A percentile compares a stretch with the other conserved stretches of the same genome.
phyloP scores from a whole-genome alignment of 2,888 invertebrate genomes.

The Drosophila mulleri region DNA sequence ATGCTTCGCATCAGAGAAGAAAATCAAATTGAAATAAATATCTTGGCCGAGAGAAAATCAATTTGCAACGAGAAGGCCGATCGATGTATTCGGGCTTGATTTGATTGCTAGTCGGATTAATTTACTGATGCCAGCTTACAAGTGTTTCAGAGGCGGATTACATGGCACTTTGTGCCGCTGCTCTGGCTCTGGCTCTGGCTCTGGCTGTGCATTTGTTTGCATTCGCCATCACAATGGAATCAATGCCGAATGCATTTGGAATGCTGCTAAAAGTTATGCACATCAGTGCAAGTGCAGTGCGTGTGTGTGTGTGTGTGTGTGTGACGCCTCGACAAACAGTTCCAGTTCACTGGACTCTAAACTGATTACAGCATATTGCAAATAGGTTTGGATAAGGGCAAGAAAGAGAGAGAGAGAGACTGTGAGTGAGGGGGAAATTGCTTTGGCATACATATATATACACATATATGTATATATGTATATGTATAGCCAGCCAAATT shows the following conservation, averaged over 20 bases:
- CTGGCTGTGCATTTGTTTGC: not conserved
- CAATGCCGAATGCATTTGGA: constrained; percentile 14
- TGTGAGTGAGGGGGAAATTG: too few species aligned
- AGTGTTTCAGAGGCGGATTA: constrained; percentile 2
- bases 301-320: not conserved
- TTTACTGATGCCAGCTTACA: constrained; percentile 2
- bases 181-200: not conserved
- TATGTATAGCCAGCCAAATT: not conserved
- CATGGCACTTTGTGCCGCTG: not conserved
- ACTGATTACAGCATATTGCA: constrained; percentile 57
- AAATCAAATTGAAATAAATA: constrained; percentile 6
- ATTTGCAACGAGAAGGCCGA: not conserved
- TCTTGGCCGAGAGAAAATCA: not conserved
- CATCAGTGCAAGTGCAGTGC: constrained; percentile 1
- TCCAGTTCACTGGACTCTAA: constrained; percentile 71
- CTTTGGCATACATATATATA: not conserved
- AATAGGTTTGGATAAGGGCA: constrained; percentile 11
- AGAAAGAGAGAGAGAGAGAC: not conserved
- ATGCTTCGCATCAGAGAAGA: not conserved
- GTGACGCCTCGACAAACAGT: constrained; percentile 46
- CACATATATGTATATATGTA: too few species aligned
- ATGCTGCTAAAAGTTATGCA: constrained; percentile 8
- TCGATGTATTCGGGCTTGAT: not conserved
- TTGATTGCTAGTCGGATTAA: constrained; percentile 2
- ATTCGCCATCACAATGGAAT: not conserved